Evolutionary conservation across 2,888 invertebrate genomes (phyloP).

Genomic region (Rhagophthalmus giganteus): DNA sequence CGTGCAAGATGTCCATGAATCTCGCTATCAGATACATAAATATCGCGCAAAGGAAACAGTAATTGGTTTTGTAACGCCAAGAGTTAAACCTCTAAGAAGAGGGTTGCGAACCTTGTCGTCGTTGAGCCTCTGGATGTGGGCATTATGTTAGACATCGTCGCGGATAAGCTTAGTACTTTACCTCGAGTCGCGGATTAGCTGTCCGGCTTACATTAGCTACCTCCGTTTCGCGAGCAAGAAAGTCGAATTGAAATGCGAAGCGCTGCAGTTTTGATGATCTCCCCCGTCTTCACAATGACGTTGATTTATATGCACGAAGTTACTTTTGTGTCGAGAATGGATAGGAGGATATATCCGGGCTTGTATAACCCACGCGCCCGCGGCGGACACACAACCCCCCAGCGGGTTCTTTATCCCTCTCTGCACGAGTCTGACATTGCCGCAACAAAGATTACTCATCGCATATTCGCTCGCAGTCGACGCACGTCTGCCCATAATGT

Average conservation of each 20-base stretch:
- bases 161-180: conserved; percentile 36
- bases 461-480: conserved; percentile 35
- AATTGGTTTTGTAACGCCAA: conserved; percentile 30
- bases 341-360: conserved; percentile 41
- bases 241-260: conserved; percentile 32
- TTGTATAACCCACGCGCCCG: conserved; percentile 40
- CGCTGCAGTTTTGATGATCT: conserved; percentile 40
- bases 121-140: conserved; percentile 30
- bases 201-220: conserved; percentile 35
- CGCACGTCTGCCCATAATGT: conserved; percentile 49
- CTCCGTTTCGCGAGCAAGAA: conserved; percentile 12
- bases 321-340: conserved; percentile 39
- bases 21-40: conserved; percentile 25
- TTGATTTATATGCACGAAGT: conserved; percentile 45
- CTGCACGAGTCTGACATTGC: conserved; percentile 33
- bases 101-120: conserved; percentile 27
- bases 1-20: conserved; percentile 22
- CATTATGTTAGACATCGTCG: conserved; percentile 33
- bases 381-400: conserved; percentile 37
- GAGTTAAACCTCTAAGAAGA: conserved; percentile 20
- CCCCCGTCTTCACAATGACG: conserved; percentile 40
- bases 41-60: conserved; percentile 24
- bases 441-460: conserved; percentile 44
- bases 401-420: conserved; percentile 37
- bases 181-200: conserved; percentile 35